Base-by-base conservation (phyloP, 1,140 invertebrate genomes). In the Camponotus floridanus region DNA sequence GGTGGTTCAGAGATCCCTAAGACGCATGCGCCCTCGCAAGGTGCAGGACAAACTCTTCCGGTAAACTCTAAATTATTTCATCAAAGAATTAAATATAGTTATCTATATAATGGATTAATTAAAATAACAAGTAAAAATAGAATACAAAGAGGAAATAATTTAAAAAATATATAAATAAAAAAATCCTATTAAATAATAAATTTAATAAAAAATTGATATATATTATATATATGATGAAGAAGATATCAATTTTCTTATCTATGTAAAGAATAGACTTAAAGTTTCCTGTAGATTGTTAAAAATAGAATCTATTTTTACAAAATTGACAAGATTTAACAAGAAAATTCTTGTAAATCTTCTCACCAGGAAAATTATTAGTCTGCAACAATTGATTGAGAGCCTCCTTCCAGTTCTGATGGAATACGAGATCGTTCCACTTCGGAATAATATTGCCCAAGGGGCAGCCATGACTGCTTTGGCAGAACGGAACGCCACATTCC, bases 401-500 rank as follows among this genome's bases (percentile, higher is more conserved):
- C 94, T 99, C 98, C 86, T 98, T 97, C 99, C 99, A 99, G 92
- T 99, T 98, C 71, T 98, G 97, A 87, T 98, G 97, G 95, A 98
- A 99, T 3, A 99, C 96, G 0, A 99, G 96, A 94, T 99, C 98
- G 95, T 99, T 99, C 98, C 99, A 99, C 95, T 99, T 99, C 33
- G 99, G 99, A 92, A 99, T 99, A 81, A 99, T 99, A 94, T 99
- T 99, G 62, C 98, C 99, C 18, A 99, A 96, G 2, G 99, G 99
- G 95, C 99, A 99, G 68, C 99, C 99, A 93, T 99, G 98, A 89
- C 98, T 97, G 48, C 98, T 98, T 95, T 99, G 99, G 94, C 99
- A 99, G 95, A 99, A 99, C 9, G 99, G 99, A 36, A 99, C 98
- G 36, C 99, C 99, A 95, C 99, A 99, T 91, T 99, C 99, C 99